These are phyloP conservation scores for Mesorhabditis belari DNA, from an alignment of 2,888 invertebrate genomes.

Conservation along the genomic window DNA sequence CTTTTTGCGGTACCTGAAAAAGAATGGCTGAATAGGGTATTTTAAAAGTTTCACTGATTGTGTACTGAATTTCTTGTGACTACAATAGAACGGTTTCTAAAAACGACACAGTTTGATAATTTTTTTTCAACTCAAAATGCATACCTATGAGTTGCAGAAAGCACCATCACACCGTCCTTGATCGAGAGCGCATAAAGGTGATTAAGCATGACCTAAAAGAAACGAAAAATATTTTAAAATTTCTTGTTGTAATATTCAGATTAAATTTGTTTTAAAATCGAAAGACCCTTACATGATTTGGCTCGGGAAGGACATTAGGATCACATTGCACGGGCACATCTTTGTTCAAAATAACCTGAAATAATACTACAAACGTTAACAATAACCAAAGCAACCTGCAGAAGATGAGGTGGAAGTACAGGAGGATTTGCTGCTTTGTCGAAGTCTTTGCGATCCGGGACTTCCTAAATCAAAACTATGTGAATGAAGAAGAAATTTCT, in stretches of 20 bases:
- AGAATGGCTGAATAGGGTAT: too few species aligned
- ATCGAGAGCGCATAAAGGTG: conserved; percentile 98
- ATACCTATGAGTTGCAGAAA: conserved; percentile 90
- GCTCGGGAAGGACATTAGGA: conserved; percentile 95
- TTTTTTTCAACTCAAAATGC: conserved; percentile 4
- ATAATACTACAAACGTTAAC: not conserved
- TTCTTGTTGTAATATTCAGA: not conserved
- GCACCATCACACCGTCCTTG: conserved; percentile 98
- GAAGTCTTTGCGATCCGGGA: conserved; percentile 84
- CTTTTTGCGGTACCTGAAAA: conserved; percentile 85
- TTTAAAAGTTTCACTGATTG: not conserved
- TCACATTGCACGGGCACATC: conserved; percentile 97
- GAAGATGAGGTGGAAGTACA: conserved; percentile 88
- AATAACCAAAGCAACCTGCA: conserved; percentile 64
- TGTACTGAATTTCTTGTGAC: too few species aligned
- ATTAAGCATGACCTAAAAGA: conserved; percentile 80
- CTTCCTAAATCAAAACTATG: conserved; percentile 63
- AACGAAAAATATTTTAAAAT: conserved; percentile 1
- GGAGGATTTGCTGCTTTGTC: conserved; percentile 89
- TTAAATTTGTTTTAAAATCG: not conserved
- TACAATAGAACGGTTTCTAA: too few species aligned
- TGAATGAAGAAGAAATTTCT: not conserved
- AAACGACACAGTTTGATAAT: conserved; percentile 1
- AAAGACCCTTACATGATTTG: conserved; percentile 71
- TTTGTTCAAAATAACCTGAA: conserved; percentile 84